phyloP scores from a whole-genome alignment of 2,797 vertebrate species.

The Pangasius djambal region DNA sequence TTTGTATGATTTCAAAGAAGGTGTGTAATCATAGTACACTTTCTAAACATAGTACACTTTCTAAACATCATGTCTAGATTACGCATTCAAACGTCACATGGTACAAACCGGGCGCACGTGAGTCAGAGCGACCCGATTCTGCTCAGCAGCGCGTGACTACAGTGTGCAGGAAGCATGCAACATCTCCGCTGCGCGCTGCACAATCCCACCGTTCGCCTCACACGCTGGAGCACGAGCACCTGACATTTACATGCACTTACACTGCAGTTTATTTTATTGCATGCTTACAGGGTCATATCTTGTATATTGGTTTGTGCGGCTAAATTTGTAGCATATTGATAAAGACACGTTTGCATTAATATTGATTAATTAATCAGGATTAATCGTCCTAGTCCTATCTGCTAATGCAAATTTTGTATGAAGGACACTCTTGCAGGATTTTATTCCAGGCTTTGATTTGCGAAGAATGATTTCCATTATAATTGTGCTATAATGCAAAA shows the following conservation, averaged over 20 bases:
- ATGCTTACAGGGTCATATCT: not conserved
- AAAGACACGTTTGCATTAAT: not conserved
- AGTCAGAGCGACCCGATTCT: slow-evolving; percentile 1
- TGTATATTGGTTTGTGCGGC: not conserved
- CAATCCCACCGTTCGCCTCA: not conserved
- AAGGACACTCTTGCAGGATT: not conserved
- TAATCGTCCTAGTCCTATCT: not conserved
- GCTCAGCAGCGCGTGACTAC: not conserved
- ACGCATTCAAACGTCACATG: slow-evolving; percentile 49
- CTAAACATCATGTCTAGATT: not conserved
- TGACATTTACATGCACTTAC: not conserved
- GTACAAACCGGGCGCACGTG: slow-evolving; percentile 44
- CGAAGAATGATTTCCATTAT: no score
- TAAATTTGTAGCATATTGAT: not conserved
- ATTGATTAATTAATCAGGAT: not conserved
- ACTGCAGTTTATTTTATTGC: not conserved
- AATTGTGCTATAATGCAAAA: not conserved
- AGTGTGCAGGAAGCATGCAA: not conserved
- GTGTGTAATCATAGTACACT: no score
- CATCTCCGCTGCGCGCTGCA: not conserved
- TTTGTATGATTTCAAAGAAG: no score
- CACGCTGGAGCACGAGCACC: not conserved
- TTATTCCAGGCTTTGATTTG: not conserved
- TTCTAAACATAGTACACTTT: no score
- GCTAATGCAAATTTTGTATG: no score